Base-by-base conservation (phyloP, 2,113 vertebrate species). In the Fregata magnificens region DNA sequence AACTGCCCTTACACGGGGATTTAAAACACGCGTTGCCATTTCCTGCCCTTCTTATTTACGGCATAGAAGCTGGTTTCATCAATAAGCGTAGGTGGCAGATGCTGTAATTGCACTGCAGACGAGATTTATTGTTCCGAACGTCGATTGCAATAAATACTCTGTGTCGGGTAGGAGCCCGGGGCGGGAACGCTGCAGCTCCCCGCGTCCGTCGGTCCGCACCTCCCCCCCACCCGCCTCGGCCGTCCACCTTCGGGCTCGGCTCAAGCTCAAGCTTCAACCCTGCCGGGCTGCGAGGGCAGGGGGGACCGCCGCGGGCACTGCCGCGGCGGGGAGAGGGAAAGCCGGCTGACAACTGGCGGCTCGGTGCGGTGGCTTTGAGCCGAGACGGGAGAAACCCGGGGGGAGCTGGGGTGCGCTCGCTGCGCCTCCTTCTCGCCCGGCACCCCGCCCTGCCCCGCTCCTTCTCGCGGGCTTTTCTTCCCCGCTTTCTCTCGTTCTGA, bases 401-500 rank as follows among this genome's bases (percentile, higher is more conserved):
- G 6, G 34, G 71, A 9, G 55, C 31, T 11, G n/a, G 38, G 38
- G n/a, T 16, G 58, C 16, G 9, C 52, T 15, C 10, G 11, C 50
- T 14, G 50, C 6, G 17, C 17, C 32, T 9, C 36, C 67, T 5
- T 8, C 29, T 18, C 34, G 6, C 5, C 21, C 15, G n/a, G n/a
- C 6, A 12, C 22, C 32, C 14, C 11, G 14, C 59, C 11, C 50
- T 9, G 58, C 44, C 47, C 14, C 5, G 7, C 17, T 18, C 12
- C 40, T 7, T 7, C 67, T 18, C 5, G 5, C 36, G 11, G 40
- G 36, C 14, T 7, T 20, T 11, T 7, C 17, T 8, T 16, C 42
- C 31, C 36, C 3, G 2, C 11, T 72, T 11, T 4, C n/a, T 20
- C 42, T 2, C 1, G 36, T 10, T 4, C 28, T 11, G 26, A 2